Conservation (phyloP, 1,140 invertebrate genomes). For the Limonius californicus region DNA sequence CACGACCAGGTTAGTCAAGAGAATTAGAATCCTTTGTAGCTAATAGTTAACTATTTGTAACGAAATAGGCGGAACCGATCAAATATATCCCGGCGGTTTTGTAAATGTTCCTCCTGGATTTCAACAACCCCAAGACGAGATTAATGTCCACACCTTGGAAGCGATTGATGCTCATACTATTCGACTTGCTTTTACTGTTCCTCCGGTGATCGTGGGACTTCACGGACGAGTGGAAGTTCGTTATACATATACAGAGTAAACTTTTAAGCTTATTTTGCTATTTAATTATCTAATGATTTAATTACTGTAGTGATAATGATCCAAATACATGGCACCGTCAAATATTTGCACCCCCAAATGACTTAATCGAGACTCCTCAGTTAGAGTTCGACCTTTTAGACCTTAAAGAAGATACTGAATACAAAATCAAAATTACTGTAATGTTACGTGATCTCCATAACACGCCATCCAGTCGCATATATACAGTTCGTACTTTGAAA, state of each 20-base stretch:
- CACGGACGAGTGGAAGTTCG: constrained; percentile 78
- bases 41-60: neutral
- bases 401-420: constrained; percentile 74
- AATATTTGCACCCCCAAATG: constrained; percentile 78
- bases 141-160: constrained; percentile 61
- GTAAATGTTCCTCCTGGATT: neutral
- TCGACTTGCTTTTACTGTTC: constrained; percentile 76
- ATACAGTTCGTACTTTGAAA: constrained; percentile 63
- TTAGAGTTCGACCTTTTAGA: constrained; percentile 76
- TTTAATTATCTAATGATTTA: neutral
- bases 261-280: constrained; percentile 24
- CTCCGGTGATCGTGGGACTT: constrained; percentile 75
- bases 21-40: too few species aligned
- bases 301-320: constrained; percentile 58
- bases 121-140: constrained; percentile 47
- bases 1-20: constrained; percentile 19
- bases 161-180: constrained; percentile 74
- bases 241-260: constrained; percentile 72
- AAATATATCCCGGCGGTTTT: constrained; percentile 14
- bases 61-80: neutral
- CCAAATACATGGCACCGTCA: constrained; percentile 73
- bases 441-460: constrained; percentile 68
- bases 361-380: constrained; percentile 76
- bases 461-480: constrained; percentile 68
- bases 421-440: constrained; percentile 75